phyloP scores from a whole-genome alignment of 2,888 invertebrate genomes.

The Sinhomidia bicolor region DNA sequence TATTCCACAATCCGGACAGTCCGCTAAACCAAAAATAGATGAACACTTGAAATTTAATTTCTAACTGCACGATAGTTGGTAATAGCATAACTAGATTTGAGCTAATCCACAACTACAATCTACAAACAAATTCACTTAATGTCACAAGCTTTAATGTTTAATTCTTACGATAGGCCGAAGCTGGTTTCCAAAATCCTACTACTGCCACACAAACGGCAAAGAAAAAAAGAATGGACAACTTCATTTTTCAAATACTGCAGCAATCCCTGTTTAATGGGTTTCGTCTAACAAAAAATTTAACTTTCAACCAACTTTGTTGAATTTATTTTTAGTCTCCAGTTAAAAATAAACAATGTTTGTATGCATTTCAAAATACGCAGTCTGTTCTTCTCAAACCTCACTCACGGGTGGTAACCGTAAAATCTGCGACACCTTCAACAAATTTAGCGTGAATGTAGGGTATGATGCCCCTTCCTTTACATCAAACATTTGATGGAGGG shows the following conservation, averaged over 20 bases:
- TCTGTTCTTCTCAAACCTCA: not conserved
- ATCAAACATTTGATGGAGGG: not conserved
- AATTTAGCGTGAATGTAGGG: slow-evolving; percentile 42
- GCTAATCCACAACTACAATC: too few species aligned
- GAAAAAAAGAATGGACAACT: not conserved
- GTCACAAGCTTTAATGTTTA: not conserved
- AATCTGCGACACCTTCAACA: slow-evolving; percentile 21
- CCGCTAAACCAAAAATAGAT: slow-evolving; percentile 47
- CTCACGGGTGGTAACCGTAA: not conserved
- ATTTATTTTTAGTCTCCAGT: not conserved
- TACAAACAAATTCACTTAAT: not conserved
- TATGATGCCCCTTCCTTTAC: too few species aligned
- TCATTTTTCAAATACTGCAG: not conserved
- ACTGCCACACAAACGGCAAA: not conserved
- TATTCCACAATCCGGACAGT: slow-evolving; percentile 75
- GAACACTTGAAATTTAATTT: too few species aligned
- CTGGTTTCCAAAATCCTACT: slow-evolving; percentile 15
- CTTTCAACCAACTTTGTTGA: not conserved
- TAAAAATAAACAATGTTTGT: not conserved
- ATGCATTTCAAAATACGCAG: not conserved
- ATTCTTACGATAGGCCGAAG: slow-evolving; percentile 61
- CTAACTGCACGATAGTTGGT: not conserved
- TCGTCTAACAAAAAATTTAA: too few species aligned
- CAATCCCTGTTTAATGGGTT: too few species aligned
- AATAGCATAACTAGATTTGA: too few species aligned